These are phyloP conservation scores for Cassiopea andromeda DNA, from an alignment of 30 jellyfish, hydroid and myxozoan species.

Conservation along the genomic window DNA sequence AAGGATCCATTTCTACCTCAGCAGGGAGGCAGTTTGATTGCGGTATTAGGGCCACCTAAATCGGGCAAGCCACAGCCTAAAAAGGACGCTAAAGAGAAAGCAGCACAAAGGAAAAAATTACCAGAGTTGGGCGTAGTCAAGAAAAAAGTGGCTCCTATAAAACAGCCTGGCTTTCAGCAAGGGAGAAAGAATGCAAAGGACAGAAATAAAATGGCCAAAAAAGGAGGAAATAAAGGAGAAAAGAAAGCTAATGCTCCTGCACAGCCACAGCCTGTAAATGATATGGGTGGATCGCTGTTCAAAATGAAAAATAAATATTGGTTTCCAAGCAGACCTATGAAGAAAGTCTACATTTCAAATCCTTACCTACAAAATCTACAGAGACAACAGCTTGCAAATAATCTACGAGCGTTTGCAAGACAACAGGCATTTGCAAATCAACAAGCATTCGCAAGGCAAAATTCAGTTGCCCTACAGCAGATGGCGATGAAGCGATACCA, in stretches of 20 bases:
- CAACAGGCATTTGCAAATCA: slow-evolving; percentile 11
- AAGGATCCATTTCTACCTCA: slow-evolving; percentile 58
- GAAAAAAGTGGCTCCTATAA: slow-evolving; percentile 8
- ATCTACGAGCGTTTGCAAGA: background rate
- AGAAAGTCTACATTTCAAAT: slow-evolving; percentile 5
- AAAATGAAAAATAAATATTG: slow-evolving; percentile 3
- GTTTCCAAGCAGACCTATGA: slow-evolving; percentile 26
- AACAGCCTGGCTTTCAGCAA: slow-evolving; percentile 1
- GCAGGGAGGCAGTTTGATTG: slow-evolving; percentile 43
- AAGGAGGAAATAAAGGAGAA: background rate
- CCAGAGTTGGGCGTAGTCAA: background rate
- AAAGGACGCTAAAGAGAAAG: slow-evolving; percentile 16
- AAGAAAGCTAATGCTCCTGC: background rate
- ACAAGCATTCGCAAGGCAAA: slow-evolving; percentile 11
- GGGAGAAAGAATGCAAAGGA: background rate
- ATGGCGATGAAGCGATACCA: background rate
- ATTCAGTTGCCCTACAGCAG: background rate
- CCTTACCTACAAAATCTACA: slow-evolving; percentile 1
- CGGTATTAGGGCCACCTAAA: slow-evolving; percentile 10
- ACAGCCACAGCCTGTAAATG: slow-evolving; percentile 23
- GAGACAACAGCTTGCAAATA: background rate
- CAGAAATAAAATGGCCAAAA: background rate
- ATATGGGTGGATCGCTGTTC: slow-evolving; percentile 4
- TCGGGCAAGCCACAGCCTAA: slow-evolving; percentile 5
- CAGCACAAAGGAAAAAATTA: background rate